Evolutionary conservation across 1,140 invertebrate species (phyloP).

Genomic region (Chionoecetes opilio): DNA sequence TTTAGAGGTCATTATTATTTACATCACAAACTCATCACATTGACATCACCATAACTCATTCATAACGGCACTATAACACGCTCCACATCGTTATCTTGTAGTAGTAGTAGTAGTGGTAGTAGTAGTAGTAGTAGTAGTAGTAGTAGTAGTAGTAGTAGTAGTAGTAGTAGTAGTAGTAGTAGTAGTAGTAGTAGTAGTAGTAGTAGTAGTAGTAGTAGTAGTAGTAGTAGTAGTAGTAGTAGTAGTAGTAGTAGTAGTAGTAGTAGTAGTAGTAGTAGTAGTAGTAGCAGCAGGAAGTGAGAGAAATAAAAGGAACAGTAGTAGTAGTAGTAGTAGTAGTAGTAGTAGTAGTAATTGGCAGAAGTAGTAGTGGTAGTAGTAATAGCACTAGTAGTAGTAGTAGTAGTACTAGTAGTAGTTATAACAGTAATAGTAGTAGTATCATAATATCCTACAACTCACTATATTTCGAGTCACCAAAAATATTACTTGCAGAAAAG

Average conservation of each 20-base stretch:
- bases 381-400: conserved; percentile 1
- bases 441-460: too few species aligned
- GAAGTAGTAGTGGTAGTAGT: conserved; percentile 28
- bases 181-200: conserved; percentile 8
- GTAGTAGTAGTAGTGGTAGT: neutral
- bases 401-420: conserved; percentile 2
- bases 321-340: conserved; percentile 7
- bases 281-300: too few species aligned
- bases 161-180: neutral
- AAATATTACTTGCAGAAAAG: too few species aligned
- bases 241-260: conserved; percentile 18
- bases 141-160: neutral
- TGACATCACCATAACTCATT: neutral
- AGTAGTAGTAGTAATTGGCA: neutral
- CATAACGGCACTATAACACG: neutral
- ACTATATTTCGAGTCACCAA: too few species aligned
- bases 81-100: neutral
- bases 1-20: neutral
- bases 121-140: neutral
- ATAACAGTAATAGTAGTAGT: too few species aligned
- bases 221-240: conserved; percentile 28
- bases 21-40: neutral
- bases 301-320: too few species aligned
- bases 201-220: conserved; percentile 30
- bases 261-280: too few species aligned